Conservation (phyloP, 2,888 invertebrate species). For the Xanthia togata region DNA sequence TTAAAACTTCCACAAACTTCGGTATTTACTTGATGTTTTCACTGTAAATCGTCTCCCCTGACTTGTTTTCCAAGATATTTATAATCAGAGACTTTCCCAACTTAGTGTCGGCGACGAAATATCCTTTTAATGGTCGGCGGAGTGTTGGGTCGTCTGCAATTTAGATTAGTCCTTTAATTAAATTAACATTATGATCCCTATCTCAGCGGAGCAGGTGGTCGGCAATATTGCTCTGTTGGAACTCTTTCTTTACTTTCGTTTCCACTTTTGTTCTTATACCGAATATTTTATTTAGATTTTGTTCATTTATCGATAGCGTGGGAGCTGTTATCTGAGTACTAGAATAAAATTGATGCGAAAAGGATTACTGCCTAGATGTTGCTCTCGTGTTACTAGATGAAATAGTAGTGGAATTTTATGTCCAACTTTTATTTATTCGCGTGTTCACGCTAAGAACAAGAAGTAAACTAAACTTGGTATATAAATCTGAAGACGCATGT, state of each 20-base stretch:
- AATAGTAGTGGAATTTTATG: background rate
- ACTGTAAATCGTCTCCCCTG: slow-evolving; percentile 76
- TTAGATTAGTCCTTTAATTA: slow-evolving; percentile 91
- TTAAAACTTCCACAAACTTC: slow-evolving; percentile 71
- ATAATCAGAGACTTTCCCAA: slow-evolving; percentile 87
- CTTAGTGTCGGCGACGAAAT: slow-evolving; percentile 87
- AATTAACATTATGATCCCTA: slow-evolving; percentile 91
- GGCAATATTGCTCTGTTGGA: slow-evolving; percentile 84
- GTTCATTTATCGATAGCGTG: slow-evolving; percentile 31
- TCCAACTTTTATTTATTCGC: slow-evolving; percentile 19
- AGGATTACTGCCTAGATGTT: background rate
- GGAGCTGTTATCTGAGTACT: slow-evolving; percentile 6
- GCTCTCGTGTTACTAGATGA: background rate
- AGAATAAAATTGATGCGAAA: slow-evolving; percentile 13
- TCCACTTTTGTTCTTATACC: slow-evolving; percentile 71
- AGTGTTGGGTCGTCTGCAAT: slow-evolving; percentile 90
- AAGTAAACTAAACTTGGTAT: slow-evolving; percentile 38
- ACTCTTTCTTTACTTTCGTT: slow-evolving; percentile 81
- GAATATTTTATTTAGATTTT: slow-evolving; percentile 67
- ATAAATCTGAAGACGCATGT: slow-evolving; percentile 44
- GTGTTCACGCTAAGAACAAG: slow-evolving; percentile 19
- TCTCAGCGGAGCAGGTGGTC: slow-evolving; percentile 88
- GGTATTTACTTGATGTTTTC: slow-evolving; percentile 78
- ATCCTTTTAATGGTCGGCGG: slow-evolving; percentile 89
- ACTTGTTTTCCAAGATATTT: slow-evolving; percentile 86